A percentile compares a stretch with the other conserved stretches of the same genome.
phyloP scores from a whole-genome alignment of 2,888 invertebrate genomes.

The Drosophila cracens region DNA sequence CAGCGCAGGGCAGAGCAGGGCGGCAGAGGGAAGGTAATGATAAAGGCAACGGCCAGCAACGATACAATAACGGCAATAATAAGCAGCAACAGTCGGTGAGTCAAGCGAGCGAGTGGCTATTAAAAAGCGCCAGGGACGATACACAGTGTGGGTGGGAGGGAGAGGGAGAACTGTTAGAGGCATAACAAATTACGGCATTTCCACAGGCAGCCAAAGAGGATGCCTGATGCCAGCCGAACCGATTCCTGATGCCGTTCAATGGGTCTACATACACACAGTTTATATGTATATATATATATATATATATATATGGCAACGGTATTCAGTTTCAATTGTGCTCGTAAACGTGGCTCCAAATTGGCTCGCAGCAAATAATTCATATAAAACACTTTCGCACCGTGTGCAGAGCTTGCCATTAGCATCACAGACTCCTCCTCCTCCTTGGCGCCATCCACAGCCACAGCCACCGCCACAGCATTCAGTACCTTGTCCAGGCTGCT shows the following conservation, averaged over 20 bases:
- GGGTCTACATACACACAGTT: background rate
- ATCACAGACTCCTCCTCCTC: constrained; percentile 46
- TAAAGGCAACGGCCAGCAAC: constrained; percentile 59
- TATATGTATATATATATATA: background rate
- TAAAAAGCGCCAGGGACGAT: constrained; percentile 59
- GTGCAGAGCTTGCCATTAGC: constrained; percentile 69
- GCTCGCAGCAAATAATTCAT: constrained; percentile 78
- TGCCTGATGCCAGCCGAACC: constrained; percentile 18
- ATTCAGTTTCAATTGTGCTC: constrained; percentile 78
- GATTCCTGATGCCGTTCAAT: constrained; percentile 48
- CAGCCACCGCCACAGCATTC: constrained; percentile 9
- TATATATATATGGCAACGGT: constrained; percentile 33
- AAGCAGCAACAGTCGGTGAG: constrained; percentile 69
- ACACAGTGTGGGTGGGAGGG: constrained; percentile 7
- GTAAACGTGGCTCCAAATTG: constrained; percentile 80
- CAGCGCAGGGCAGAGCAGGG: background rate
- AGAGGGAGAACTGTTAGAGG: constrained; percentile 43
- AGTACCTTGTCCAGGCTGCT: constrained; percentile 5
- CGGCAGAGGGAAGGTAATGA: constrained; percentile 28
- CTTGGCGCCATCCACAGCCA: background rate
- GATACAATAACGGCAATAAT: constrained; percentile 50
- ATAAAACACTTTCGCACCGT: constrained; percentile 80
- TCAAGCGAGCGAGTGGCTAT: constrained; percentile 63
- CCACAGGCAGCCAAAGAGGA: constrained; percentile 55
- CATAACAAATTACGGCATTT: constrained; percentile 74